Percentiles rank a stretch among this genome's conserved stretches.
Evolutionary conservation across 2,888 invertebrate genomes (phyloP).

Genomic region (Leptarthrus brevirostris): DNA sequence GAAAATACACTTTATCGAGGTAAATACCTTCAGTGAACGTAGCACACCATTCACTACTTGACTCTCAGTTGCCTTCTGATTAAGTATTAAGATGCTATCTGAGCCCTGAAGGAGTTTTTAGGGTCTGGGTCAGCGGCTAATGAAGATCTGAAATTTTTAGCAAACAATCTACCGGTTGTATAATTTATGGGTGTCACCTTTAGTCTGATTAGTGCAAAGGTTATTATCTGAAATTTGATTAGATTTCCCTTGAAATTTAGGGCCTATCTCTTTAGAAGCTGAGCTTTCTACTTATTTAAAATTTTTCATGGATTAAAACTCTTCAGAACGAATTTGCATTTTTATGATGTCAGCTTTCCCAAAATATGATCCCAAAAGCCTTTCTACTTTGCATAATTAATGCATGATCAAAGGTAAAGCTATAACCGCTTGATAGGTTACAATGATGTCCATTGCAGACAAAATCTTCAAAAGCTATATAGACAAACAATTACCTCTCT

Average conservation of each 20-base stretch:
- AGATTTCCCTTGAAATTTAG: not conserved
- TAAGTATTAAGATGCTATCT: constrained; percentile 45
- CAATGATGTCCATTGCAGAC: too few species aligned
- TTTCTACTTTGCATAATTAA: not conserved
- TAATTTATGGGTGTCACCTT: constrained; percentile 42
- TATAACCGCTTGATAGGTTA: too few species aligned
- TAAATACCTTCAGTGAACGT: not conserved
- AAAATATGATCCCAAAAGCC: not conserved
- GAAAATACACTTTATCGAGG: constrained; percentile 1
- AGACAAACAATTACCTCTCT: too few species aligned
- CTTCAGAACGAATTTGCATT: not conserved
- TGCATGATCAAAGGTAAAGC: not conserved
- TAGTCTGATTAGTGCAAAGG: constrained; percentile 9
- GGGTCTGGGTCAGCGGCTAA: constrained; percentile 19
- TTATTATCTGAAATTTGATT: constrained; percentile 5
- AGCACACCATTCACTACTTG: not conserved
- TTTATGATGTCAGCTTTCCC: not conserved
- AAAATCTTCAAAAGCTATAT: too few species aligned
- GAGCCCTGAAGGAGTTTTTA: constrained; percentile 28
- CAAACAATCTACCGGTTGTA: constrained; percentile 29
- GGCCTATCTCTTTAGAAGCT: not conserved
- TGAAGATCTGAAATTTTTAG: constrained; percentile 44
- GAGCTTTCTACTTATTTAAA: constrained; percentile 15
- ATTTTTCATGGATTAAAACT: not conserved
- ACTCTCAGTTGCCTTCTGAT: constrained; percentile 18